These are phyloP conservation scores for Drosophila yakuba DNA, from an alignment of 1,140 invertebrate species.

Conservation along the genomic window DNA sequence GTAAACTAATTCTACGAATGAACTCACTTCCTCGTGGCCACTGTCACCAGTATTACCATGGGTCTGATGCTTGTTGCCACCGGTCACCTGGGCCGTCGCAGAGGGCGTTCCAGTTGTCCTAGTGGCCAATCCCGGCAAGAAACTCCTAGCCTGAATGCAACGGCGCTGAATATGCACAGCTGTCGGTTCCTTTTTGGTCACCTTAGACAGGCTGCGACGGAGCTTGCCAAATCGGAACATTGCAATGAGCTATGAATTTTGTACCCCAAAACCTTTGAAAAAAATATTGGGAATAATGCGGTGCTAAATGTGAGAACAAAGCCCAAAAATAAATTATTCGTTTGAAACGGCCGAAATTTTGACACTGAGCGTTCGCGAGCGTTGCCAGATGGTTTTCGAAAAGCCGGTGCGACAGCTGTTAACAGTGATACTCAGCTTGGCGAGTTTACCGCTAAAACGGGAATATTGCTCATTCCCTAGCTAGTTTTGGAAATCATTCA, in stretches of 20 bases:
- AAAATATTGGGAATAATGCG: slow-evolving; percentile 4
- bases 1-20: slow-evolving; percentile 10
- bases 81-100: slow-evolving; percentile 13
- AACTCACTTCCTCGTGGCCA: slow-evolving; percentile 1
- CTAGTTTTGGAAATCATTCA: no score
- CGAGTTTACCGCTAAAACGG: not conserved
- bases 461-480: not conserved
- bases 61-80: slow-evolving; percentile 5
- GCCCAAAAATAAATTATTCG: slow-evolving; percentile 17
- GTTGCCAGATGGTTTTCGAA: slow-evolving; percentile 25
- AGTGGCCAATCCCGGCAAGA: not conserved
- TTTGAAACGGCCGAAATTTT: slow-evolving; percentile 26
- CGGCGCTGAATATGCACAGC: slow-evolving; percentile 1
- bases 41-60: not conserved
- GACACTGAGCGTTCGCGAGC: slow-evolving; percentile 11
- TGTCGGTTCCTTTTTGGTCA: slow-evolving; percentile 7
- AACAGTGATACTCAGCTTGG: not conserved
- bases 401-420: slow-evolving; percentile 19
- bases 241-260: slow-evolving; percentile 53
- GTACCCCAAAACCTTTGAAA: slow-evolving; percentile 16
- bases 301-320: not conserved
- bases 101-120: not conserved
- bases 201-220: not conserved
- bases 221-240: slow-evolving; percentile 56
- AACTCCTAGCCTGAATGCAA: slow-evolving; percentile 4